Conservation (phyloP, 2,113 vertebrate genomes). For the Dermatemys mawii region DNA sequence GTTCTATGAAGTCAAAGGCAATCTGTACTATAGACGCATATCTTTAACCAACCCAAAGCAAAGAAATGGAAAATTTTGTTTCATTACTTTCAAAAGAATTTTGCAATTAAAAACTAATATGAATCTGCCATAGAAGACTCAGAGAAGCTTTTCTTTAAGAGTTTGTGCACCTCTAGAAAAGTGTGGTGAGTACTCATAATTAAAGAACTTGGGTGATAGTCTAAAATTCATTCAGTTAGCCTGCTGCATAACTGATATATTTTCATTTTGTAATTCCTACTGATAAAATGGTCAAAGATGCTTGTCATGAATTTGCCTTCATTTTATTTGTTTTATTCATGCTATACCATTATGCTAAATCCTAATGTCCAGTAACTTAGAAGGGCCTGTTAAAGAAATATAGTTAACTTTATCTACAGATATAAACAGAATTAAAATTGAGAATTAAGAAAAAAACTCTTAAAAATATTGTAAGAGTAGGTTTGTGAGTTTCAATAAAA, state of each 20-base stretch:
- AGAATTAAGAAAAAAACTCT: no score
- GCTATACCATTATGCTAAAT: neutral
- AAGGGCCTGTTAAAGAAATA: neutral
- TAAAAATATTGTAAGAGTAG: neutral
- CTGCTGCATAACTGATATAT: neutral
- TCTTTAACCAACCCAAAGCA: neutral
- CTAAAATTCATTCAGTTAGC: neutral
- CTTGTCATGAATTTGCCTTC: neutral
- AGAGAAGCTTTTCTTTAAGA: neutral
- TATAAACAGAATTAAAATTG: neutral
- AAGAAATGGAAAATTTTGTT: neutral
- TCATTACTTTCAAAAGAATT: neutral
- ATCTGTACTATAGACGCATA: neutral
- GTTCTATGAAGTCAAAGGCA: neutral
- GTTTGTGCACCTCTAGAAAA: neutral
- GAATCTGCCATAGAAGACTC: neutral
- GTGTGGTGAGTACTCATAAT: rapidly evolving
- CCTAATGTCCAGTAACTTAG: neutral
- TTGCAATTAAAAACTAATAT: neutral
- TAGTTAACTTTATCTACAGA: neutral
- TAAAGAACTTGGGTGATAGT: neutral
- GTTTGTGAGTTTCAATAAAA: neutral
- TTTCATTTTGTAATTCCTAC: neutral
- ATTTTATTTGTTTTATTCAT: neutral
- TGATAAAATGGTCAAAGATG: neutral